Evolutionary conservation across 2,113 vertebrate species (phyloP).

Genomic region (Nothoprocta pentlandii): DNA sequence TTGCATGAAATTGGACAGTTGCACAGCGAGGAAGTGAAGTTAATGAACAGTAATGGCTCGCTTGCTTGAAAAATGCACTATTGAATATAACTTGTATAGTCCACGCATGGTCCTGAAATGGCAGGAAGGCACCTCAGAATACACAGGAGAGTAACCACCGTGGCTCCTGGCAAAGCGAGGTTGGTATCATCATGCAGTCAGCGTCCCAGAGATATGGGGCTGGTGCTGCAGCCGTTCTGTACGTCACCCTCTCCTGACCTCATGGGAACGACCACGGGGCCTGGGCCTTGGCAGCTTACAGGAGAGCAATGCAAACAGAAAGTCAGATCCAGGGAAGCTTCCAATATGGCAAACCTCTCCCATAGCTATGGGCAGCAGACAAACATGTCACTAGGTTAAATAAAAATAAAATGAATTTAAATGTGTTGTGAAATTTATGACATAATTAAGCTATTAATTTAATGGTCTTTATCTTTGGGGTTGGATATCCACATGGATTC

Average conservation of each 20-base stretch:
- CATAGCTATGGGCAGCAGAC: not conserved
- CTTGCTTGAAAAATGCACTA: not conserved
- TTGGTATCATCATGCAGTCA: rapidly evolving
- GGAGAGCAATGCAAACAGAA: not conserved
- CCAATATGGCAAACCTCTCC: not conserved
- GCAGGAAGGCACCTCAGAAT: not conserved
- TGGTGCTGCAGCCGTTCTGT: not conserved
- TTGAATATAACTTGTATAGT: not conserved
- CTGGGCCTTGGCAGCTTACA: not conserved
- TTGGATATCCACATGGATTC: not conserved
- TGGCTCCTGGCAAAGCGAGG: not conserved
- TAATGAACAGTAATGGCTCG: not conserved
- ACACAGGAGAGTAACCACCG: not conserved
- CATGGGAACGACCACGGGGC: rapidly evolving
- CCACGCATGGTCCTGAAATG: not conserved
- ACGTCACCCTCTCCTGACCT: not conserved
- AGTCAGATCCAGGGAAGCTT: not conserved
- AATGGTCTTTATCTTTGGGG: conserved; percentile 12
- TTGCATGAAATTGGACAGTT: not conserved
- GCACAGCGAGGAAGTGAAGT: not conserved
- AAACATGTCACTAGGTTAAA: conserved; percentile 9
- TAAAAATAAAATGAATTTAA: conserved; percentile 15
- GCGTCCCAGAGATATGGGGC: not conserved
- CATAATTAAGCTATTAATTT: conserved; percentile 61
- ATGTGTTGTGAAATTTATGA: not conserved